Evolutionary conservation across 2,888 invertebrate genomes (phyloP).

Genomic region (Tipula confusa): DNA sequence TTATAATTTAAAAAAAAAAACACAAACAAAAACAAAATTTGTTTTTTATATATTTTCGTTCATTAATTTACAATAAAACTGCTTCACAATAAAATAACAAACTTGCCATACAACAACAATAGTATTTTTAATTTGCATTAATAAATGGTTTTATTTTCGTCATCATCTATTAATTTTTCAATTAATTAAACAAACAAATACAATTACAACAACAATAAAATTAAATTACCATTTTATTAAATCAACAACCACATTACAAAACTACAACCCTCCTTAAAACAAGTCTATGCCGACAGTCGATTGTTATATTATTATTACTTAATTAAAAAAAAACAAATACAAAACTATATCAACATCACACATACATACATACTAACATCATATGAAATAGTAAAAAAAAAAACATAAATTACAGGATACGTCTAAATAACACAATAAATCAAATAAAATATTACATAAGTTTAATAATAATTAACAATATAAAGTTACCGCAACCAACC

Average conservation of each 20-base stretch:
- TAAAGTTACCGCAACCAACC: slow-evolving; percentile 29
- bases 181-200: background rate
- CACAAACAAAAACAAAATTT: background rate
- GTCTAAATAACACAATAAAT: background rate
- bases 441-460: background rate
- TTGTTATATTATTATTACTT: slow-evolving; percentile 41
- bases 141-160: background rate
- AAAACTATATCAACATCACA: slow-evolving; percentile 28
- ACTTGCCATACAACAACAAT: slow-evolving; percentile 20
- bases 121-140: background rate
- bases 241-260: background rate
- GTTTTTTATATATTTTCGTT: slow-evolving; percentile 5
- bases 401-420: background rate
- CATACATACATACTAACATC: too few relatives aligned
- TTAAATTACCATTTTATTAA: background rate
- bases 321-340: background rate
- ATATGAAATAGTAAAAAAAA: background rate
- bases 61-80: slow-evolving; percentile 3
- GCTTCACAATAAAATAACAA: background rate
- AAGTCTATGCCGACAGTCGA: slow-evolving; percentile 59
- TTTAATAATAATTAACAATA: slow-evolving; percentile 29
- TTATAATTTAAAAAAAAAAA: background rate
- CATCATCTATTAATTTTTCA: background rate
- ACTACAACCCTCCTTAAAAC: slow-evolving; percentile 52
- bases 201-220: slow-evolving; percentile 27